Evolutionary conservation across 2,113 vertebrate genomes (phyloP).

Genomic region (Ranitomeya imitator): DNA sequence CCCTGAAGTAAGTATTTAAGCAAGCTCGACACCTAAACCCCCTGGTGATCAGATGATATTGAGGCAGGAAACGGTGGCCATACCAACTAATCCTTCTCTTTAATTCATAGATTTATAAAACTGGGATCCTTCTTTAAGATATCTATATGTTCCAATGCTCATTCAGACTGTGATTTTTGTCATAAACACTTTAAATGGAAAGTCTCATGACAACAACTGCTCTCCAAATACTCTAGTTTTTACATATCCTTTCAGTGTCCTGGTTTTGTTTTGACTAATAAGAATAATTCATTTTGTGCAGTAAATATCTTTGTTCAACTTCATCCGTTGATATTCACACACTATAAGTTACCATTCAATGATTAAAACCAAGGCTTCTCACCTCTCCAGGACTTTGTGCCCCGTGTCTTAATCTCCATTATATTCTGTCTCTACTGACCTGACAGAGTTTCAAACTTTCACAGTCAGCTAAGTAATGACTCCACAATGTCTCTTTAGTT

Average conservation of each 20-base stretch:
- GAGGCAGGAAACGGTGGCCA: too few species aligned
- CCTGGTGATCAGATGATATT: too few species aligned
- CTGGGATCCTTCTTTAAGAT: too few species aligned
- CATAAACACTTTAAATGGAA: too few species aligned
- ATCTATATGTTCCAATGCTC: too few species aligned
- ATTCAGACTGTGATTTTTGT: neutral
- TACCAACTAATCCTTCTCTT: too few species aligned
- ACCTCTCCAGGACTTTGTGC: neutral
- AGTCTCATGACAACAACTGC: too few species aligned
- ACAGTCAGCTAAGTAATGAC: slow-evolving; percentile 26
- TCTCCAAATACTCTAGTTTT: too few species aligned
- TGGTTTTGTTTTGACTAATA: neutral
- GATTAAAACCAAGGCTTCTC: slow-evolving; percentile 15
- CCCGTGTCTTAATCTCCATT: slow-evolving; percentile 26
- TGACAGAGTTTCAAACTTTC: slow-evolving; percentile 4
- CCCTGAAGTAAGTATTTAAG: too few species aligned
- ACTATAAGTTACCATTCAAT: neutral
- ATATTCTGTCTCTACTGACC: slow-evolving; percentile 8
- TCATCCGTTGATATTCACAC: neutral
- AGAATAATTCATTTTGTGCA: neutral
- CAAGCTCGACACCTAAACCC: too few species aligned
- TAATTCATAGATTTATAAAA: too few species aligned
- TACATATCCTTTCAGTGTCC: neutral
- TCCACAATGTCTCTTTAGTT: slow-evolving; percentile 16
- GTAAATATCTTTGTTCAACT: neutral